phyloP scores from a whole-genome alignment of 1,140 invertebrate species.

The Dendroctonus ponderosae region DNA sequence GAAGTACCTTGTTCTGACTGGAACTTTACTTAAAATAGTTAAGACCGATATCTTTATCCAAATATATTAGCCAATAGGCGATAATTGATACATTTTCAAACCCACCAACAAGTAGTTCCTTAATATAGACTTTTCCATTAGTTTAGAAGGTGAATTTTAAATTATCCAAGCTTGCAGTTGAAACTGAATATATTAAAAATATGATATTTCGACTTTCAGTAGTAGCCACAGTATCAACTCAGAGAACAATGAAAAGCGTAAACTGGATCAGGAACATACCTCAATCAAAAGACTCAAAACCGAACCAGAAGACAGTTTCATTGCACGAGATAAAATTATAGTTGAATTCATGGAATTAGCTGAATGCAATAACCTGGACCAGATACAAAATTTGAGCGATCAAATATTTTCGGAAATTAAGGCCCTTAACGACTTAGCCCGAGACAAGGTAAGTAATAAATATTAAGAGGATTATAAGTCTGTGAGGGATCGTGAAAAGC shows the following conservation, averaged over 20 bases:
- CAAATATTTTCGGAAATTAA: slow-evolving; percentile 62
- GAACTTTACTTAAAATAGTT: no score
- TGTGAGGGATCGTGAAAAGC: no score
- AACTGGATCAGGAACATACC: slow-evolving; percentile 30
- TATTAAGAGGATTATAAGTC: neutral
- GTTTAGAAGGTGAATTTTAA: no score
- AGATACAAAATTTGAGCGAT: slow-evolving; percentile 60
- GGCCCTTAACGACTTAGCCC: slow-evolving; percentile 65
- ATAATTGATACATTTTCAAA: no score
- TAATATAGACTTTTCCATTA: no score
- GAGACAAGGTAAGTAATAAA: slow-evolving; percentile 56
- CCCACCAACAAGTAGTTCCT: no score
- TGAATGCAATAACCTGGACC: slow-evolving; percentile 57
- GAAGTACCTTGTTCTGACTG: no score
- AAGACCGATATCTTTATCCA: no score
- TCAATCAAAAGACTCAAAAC: slow-evolving; percentile 55
- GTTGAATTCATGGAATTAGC: slow-evolving; percentile 60
- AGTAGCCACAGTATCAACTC: slow-evolving; percentile 30
- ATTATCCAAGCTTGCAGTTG: no score
- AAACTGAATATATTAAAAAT: no score
- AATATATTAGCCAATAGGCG: no score
- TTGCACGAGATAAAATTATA: slow-evolving; percentile 58
- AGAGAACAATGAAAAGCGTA: slow-evolving; percentile 35
- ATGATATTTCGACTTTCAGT: neutral
- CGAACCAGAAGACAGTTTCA: slow-evolving; percentile 57